Base-by-base conservation (phyloP, 2,888 invertebrate species). In the Dascillus cervinus region DNA sequence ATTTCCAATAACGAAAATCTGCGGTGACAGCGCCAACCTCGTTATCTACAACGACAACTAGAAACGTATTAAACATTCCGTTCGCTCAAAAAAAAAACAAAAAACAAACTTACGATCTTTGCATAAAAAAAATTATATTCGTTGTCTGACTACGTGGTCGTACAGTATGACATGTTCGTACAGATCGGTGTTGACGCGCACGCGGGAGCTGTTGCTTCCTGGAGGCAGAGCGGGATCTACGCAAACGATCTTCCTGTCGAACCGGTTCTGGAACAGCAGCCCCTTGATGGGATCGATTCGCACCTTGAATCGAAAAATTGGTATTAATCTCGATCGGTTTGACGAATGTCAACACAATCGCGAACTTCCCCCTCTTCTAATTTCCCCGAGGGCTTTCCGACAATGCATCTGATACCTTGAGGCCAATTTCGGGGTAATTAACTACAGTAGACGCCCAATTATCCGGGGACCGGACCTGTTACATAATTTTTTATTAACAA, bases 151-250 rank as follows among this genome's bases (percentile, higher is more conserved):
- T 4, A 82, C 69, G 53, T 90, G 88, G 58, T 90, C 89, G 52
- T 84, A 88, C 25, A 90, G 70, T 51, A 86, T 77, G 20, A 83
- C 72, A 48, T 84, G 80, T 2, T 79, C 77, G 55, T 85, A 88
- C 47, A 71, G 70, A 0, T 75, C 69, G 0, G 82, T 77, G 40
- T 69, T 67, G 9, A 85, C 62, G 28, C 78, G 67, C 27, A 71
- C 65, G 39, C 85, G 72, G 2, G 69, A 73, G 1, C 81, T 80
- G 57, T 82, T 81, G 42, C 75, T 71, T 0, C 82, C 83, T 0
- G 80, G 79, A 0, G 69, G 60, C 14, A 64, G 63, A 1, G 58
- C 56, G 0, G 85, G 82, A 54, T 87, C 80, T 0, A 84, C 79
- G 48, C 73, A 78, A 26, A 90, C 72, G 21, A 79, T 72, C 62